Percentiles rank a stretch among this genome's conserved stretches.
phyloP scores from a whole-genome alignment of 2,797 vertebrate species.

The Crossoptilon crossoptilon region DNA sequence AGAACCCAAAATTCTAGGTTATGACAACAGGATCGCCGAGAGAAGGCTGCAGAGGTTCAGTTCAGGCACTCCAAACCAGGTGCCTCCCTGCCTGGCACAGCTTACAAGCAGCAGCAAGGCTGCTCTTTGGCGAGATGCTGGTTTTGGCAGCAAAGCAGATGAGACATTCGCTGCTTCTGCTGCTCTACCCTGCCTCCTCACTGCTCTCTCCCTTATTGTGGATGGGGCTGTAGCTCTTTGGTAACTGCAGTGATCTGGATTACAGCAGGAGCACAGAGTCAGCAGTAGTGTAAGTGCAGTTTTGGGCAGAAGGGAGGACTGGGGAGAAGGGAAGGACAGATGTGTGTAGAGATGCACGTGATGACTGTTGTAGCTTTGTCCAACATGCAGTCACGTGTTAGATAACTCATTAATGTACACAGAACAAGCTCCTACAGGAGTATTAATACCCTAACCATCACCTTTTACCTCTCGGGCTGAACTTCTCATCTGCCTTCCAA shows the following conservation, averaged over 20 bases:
- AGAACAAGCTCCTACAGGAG: background rate
- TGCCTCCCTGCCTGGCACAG: background rate
- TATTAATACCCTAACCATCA: background rate
- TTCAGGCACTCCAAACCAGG: background rate
- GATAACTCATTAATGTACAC: background rate
- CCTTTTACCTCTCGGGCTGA: constrained; percentile 13
- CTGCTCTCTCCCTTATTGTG: background rate
- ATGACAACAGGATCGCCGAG: background rate
- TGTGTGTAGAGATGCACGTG: background rate
- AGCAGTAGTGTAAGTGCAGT: background rate
- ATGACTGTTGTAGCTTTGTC: background rate
- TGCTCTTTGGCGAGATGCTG: background rate
- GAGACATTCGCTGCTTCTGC: fast-evolving
- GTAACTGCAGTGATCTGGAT: background rate
- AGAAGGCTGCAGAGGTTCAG: background rate
- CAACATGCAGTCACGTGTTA: fast-evolving
- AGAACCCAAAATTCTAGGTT: background rate
- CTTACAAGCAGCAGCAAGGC: background rate
- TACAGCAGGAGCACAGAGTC: fast-evolving
- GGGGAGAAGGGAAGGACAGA: background rate
- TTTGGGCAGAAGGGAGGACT: background rate
- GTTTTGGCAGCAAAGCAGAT: background rate
- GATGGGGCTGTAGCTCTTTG: fast-evolving
- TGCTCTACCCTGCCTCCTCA: background rate
- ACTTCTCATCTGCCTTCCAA: background rate